phyloP scores from a whole-genome alignment of 2,888 invertebrate genomes.

The Andrena minutula region DNA sequence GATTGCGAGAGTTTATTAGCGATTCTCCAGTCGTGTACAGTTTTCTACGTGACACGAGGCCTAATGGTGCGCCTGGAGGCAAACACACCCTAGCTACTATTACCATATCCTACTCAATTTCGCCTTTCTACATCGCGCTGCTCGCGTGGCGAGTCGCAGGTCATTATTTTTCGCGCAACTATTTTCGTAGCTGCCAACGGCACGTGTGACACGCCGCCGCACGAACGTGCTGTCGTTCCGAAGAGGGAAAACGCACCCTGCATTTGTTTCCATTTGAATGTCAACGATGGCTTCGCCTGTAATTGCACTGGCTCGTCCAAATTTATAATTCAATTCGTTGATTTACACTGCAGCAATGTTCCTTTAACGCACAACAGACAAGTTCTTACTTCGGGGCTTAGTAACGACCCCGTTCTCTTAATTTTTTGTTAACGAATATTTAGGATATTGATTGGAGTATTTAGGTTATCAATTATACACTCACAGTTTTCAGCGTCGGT shows the following conservation, averaged over 20 bases:
- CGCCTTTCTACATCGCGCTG: constrained; percentile 51
- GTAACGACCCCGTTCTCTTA: no score
- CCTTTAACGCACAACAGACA: no score
- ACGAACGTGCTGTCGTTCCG: constrained; percentile 71
- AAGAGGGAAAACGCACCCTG: constrained; percentile 67
- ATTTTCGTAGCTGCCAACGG: constrained; percentile 79
- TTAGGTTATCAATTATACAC: not conserved
- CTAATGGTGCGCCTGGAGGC: constrained; percentile 69
- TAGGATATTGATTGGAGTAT: no score
- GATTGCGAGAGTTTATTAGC: constrained; percentile 71
- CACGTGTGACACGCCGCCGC: constrained; percentile 74
- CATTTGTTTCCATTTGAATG: constrained; percentile 79
- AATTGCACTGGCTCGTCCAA: constrained; percentile 40
- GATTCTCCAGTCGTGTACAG: constrained; percentile 63
- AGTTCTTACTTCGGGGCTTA: no score
- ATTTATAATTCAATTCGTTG: constrained; percentile 11
- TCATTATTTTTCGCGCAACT: constrained; percentile 81
- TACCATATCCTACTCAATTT: constrained; percentile 64
- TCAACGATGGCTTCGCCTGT: constrained; percentile 61
- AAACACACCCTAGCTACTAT: constrained; percentile 58
- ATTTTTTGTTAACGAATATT: no score
- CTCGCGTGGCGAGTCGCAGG: constrained; percentile 62
- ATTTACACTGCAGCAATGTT: not conserved
- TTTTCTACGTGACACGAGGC: constrained; percentile 72
- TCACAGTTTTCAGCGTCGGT: not conserved